These are phyloP conservation scores for Gortyna flavago DNA, from an alignment of 2,888 invertebrate species.

Conservation along the genomic window DNA sequence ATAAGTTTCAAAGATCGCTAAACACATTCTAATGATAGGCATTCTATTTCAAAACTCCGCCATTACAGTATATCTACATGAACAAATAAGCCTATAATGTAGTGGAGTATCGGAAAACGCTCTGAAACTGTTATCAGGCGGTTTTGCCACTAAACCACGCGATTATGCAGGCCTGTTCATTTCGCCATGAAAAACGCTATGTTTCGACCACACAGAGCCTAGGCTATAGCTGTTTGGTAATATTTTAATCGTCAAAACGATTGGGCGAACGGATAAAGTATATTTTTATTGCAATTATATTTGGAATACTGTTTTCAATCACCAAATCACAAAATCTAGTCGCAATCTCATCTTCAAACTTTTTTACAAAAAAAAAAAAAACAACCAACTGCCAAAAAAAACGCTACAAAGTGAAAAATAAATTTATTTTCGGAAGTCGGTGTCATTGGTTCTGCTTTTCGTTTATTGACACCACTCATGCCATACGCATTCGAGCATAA, in stretches of 20 bases:
- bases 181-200: conserved; percentile 45
- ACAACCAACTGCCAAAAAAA: no score
- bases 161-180: conserved; percentile 56
- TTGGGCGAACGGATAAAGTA: conserved; percentile 3
- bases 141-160: conserved; percentile 31
- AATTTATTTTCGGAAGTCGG: no score
- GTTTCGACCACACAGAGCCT: conserved; percentile 3
- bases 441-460: no score
- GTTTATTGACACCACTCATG: no score
- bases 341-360: no score
- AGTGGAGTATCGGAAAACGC: conserved; percentile 52
- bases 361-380: no score
- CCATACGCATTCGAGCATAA: no score
- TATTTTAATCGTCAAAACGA: conserved; percentile 25
- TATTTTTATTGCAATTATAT: conserved; percentile 11
- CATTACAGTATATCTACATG: not conserved
- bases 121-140: conserved; percentile 53
- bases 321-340: not conserved
- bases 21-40: conserved; percentile 16
- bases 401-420: no score
- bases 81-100: conserved; percentile 24
- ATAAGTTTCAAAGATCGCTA: not conserved
- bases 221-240: not conserved
- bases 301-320: not conserved
- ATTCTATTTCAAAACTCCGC: conserved; percentile 8